Evolutionary conservation across 2,113 vertebrate genomes (phyloP).

Genomic region (Oreochromis tanganicae): DNA sequence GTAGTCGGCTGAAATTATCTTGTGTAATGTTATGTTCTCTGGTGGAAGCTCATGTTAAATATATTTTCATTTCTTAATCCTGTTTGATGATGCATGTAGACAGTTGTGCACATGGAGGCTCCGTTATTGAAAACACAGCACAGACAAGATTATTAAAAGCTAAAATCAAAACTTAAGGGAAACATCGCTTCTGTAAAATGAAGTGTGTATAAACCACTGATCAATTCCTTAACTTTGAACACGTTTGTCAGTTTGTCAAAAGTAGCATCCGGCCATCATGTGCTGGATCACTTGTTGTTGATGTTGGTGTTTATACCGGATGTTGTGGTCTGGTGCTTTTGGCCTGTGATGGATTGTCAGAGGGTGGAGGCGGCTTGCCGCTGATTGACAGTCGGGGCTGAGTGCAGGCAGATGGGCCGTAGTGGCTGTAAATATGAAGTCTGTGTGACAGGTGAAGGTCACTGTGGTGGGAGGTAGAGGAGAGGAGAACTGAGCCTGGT

Average conservation of each 20-base stretch:
- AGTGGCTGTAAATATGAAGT: conserved; percentile 57
- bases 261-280: not conserved
- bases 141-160: not conserved
- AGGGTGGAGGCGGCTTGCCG: conserved; percentile 18
- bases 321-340: conserved; percentile 3
- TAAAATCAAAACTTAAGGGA: not conserved
- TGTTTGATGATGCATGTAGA: not conserved
- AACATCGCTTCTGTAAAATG: not conserved
- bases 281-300: not conserved
- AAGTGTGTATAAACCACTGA: not conserved
- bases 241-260: not conserved
- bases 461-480: conserved; percentile 30
- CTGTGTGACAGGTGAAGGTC: conserved; percentile 64
- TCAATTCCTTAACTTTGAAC: not conserved
- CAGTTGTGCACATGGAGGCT: not conserved
- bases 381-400: conserved; percentile 56
- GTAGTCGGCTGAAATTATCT: not conserved
- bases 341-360: conserved; percentile 25
- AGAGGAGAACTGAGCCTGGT: conserved; percentile 8
- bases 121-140: not conserved
- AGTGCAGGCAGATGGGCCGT: conserved; percentile 51
- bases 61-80: not conserved
- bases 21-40: not conserved
- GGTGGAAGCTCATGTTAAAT: not conserved
- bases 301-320: not conserved